Evolutionary conservation across 2,888 invertebrate species (phyloP).

Genomic region (Dysmachus trigonus): DNA sequence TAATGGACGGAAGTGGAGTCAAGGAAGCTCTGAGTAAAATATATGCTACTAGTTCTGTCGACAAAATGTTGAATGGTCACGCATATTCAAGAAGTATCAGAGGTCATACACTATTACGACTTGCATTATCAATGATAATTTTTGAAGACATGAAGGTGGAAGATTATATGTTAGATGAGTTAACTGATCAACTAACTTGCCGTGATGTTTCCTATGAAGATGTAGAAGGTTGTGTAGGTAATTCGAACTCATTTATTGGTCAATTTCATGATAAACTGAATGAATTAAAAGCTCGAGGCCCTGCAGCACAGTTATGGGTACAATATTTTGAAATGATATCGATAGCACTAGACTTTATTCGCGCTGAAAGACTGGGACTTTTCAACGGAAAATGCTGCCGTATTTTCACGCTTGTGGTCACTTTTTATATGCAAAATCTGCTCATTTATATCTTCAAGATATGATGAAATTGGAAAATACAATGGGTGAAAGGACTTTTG

Average conservation of each 20-base stretch:
- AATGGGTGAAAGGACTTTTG: constrained; percentile 49
- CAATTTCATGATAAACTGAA: constrained; percentile 32
- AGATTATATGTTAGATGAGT: background rate
- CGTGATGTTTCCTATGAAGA: constrained; percentile 3
- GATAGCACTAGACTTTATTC: constrained; percentile 54
- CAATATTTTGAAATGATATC: constrained; percentile 58
- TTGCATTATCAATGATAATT: constrained; percentile 8
- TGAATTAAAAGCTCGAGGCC: too few species aligned
- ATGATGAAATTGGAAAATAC: constrained; percentile 54
- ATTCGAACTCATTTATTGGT: constrained; percentile 20
- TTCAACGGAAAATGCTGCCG: constrained; percentile 59
- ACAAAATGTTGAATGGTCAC: constrained; percentile 31
- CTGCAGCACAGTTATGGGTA: too few species aligned
- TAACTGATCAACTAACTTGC: background rate
- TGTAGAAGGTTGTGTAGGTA: constrained; percentile 1
- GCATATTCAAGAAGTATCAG: constrained; percentile 22
- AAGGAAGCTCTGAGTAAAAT: constrained; percentile 51
- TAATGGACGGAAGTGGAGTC: constrained; percentile 51
- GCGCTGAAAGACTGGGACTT: constrained; percentile 55
- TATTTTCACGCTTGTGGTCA: constrained; percentile 58
- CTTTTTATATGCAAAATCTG: constrained; percentile 56
- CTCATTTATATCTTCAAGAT: constrained; percentile 53
- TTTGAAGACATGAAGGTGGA: background rate
- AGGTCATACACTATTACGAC: constrained; percentile 27
- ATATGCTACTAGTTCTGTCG: constrained; percentile 37